Evolutionary conservation across 2,113 vertebrate species (phyloP).

Genomic region (Grammomys dolichurus): DNA sequence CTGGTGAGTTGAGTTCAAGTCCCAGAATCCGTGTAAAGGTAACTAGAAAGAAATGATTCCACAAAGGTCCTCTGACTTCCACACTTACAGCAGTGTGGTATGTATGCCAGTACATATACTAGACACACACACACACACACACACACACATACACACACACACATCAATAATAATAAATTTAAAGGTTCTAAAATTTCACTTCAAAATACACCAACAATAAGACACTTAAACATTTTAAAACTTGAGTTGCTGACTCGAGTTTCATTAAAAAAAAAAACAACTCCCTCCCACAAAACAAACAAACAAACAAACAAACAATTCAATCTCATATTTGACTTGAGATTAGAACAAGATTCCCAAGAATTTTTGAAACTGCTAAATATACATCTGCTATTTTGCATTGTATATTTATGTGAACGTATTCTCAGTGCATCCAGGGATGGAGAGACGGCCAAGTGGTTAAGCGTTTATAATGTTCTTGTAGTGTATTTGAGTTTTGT

Average conservation of each 20-base stretch:
- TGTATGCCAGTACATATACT: background rate
- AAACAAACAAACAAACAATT: background rate
- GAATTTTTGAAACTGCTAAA: background rate
- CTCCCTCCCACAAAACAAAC: too few species aligned
- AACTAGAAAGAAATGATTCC: background rate
- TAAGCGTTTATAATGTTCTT: background rate
- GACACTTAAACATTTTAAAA: background rate
- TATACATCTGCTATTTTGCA: background rate
- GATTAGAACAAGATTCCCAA: background rate
- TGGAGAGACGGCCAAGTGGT: background rate
- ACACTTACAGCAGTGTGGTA: background rate
- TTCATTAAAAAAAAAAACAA: background rate
- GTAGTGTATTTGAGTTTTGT: background rate
- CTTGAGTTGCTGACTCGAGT: background rate
- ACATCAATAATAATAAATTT: background rate
- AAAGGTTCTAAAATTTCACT: background rate
- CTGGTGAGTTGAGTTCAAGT: background rate
- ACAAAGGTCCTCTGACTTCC: background rate
- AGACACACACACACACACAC: background rate
- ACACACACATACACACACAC: background rate
- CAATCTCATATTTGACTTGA: background rate
- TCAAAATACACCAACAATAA: background rate
- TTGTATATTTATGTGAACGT: background rate
- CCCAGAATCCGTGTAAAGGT: background rate
- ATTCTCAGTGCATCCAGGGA: background rate